Evolutionary conservation across 2,113 vertebrate species (phyloP), one percentile per base, ranked within the genome.

Genomic region (Mungos mungo): DNA sequence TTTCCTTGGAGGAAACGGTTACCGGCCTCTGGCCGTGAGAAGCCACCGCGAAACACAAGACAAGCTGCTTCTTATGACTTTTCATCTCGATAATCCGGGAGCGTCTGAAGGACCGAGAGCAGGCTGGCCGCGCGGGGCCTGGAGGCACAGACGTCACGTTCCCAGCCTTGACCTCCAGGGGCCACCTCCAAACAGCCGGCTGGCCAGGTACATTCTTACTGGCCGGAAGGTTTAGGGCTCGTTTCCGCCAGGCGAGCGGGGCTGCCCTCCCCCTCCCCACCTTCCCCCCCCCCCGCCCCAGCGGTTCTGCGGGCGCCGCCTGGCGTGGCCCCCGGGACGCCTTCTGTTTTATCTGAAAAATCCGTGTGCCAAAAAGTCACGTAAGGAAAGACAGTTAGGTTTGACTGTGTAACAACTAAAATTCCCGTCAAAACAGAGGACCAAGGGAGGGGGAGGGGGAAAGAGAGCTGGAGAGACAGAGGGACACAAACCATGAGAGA

Each of bases 111-210:
- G 41, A 23, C 35, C 11, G 16, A 11, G 27, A 0, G 0, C 5
- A 2, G 45, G 18, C 14, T 0, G 0, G 8, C 41, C 0, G 0
- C 1, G 47, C 5, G 3, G 31, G 0, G 10, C 3, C 27, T 35
- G 0, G 21, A 27, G 65, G 12, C 0, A 0, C 0, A 2, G 35
- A 10, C 38, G 15, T 2, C 3, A 0, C 9, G 0, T 6, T 77
- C 31, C 60, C 45, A 2, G 12, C 0, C 0, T 1, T 1, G 60
- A 41, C 21, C 18, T 47, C 86, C 57, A 0, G 2, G 0, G 35
- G 35, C 16, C 66, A 0, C 18, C 38, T 38, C 38, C 66, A 13
- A 2, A 25, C 29, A 15, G 19, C 74, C 2, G 9, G 9, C 2
- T 3, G 6, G 41, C 7, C 3, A 0, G 50, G 29, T 0, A 0